Conservation (phyloP, 2,113 vertebrate genomes). For the Prunella fulvescens region DNA sequence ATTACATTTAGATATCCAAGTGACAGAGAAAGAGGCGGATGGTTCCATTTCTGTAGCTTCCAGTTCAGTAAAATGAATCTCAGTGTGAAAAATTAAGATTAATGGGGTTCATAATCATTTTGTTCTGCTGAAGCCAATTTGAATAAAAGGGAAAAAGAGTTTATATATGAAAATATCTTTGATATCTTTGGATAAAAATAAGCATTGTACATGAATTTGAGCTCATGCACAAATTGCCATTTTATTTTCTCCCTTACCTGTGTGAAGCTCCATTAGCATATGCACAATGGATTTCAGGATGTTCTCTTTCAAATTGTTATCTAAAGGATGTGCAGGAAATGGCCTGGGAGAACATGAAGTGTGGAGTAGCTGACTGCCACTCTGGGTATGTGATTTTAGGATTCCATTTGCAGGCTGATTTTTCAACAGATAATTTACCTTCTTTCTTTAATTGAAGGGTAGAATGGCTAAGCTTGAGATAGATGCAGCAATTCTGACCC, state of each 20-base stretch:
- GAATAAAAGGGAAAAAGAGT: conserved; percentile 48
- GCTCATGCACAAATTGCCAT: background rate
- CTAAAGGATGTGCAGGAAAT: background rate
- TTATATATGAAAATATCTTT: conserved; percentile 25
- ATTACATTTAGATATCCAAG: conserved; percentile 71
- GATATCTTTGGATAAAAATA: conserved; percentile 45
- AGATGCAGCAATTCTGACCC: background rate
- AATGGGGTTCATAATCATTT: conserved; percentile 76
- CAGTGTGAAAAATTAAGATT: conserved; percentile 81
- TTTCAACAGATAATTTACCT: background rate
- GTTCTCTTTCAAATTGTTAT: background rate
- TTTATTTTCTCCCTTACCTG: background rate
- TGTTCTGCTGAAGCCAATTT: conserved; percentile 68
- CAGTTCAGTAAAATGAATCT: conserved; percentile 68
- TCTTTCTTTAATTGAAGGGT: background rate
- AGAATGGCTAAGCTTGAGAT: background rate
- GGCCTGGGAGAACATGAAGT: background rate
- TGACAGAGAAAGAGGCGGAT: conserved; percentile 52
- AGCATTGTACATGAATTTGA: background rate
- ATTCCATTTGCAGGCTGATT: background rate
- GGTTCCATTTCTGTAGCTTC: conserved; percentile 66
- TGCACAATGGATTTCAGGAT: background rate
- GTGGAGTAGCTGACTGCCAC: background rate
- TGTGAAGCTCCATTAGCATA: background rate
- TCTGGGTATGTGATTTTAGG: background rate